Evolutionary conservation across 2,888 invertebrate genomes (phyloP).

Genomic region (Priapulus caudatus): DNA sequence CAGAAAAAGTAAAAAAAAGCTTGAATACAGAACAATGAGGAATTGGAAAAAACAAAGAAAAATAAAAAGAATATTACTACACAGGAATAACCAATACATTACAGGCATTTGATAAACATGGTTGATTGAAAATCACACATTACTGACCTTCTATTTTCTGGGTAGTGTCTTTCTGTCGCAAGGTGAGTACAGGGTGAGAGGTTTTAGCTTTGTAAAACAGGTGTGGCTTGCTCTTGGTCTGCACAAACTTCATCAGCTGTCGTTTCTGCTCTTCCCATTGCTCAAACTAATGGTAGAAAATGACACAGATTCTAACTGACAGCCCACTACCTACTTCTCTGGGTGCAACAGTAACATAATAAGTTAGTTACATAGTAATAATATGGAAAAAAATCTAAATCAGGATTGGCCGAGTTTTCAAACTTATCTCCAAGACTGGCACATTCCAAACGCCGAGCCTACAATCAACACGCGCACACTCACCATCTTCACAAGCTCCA

Average conservation of each 20-base stretch:
- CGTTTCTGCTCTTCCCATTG: constrained; percentile 70
- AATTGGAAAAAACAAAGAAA: too few relatives aligned
- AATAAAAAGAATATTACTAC: too few relatives aligned
- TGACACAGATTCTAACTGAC: neutral
- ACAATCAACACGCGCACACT: too few relatives aligned
- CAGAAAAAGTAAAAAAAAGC: too few relatives aligned
- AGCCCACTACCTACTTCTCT: neutral
- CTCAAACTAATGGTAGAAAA: constrained; percentile 44
- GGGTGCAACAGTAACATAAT: neutral
- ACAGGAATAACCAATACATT: too few relatives aligned
- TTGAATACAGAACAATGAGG: too few relatives aligned
- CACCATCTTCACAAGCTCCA: constrained; percentile 73
- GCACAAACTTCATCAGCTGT: constrained; percentile 65
- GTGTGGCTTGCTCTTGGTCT: constrained; percentile 71
- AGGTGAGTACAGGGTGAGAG: constrained; percentile 27
- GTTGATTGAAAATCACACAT: too few relatives aligned
- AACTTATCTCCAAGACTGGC: too few relatives aligned
- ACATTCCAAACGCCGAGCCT: too few relatives aligned
- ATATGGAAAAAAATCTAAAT: too few relatives aligned
- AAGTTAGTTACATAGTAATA: too few relatives aligned
- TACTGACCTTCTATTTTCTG: neutral
- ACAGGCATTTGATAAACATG: too few relatives aligned
- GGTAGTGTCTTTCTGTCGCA: neutral
- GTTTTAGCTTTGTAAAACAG: constrained; percentile 76
- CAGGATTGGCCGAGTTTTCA: neutral